phyloP scores from a whole-genome alignment of 2,113 vertebrate genomes.

The Corapipo altera region DNA sequence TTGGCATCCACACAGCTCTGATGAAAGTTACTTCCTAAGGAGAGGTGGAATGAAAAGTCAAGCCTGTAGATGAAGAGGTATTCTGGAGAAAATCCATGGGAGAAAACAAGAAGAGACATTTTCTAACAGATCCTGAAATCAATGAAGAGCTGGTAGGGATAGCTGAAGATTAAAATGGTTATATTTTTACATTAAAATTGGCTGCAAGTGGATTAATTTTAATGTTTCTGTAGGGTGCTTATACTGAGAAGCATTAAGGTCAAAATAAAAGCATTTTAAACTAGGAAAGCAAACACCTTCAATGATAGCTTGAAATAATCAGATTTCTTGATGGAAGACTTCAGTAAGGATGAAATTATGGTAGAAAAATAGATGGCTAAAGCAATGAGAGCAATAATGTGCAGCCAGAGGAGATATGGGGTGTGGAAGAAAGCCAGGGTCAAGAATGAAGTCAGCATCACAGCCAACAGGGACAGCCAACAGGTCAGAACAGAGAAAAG shows the following conservation, averaged over 20 bases:
- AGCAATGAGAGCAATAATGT: neutral
- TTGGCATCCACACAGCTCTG: neutral
- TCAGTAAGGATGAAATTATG: neutral
- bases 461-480: neutral
- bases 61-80: neutral
- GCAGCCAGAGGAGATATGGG: neutral
- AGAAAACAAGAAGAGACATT: neutral
- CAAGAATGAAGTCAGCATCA: neutral
- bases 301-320: neutral
- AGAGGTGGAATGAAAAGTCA: neutral
- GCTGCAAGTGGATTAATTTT: neutral
- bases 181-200: neutral
- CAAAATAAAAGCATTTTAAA: neutral
- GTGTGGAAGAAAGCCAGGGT: neutral
- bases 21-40: neutral
- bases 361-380: neutral
- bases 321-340: neutral
- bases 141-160: neutral
- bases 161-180: neutral
- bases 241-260: neutral
- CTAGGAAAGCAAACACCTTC: neutral
- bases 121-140: neutral
- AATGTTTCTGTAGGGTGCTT: neutral
- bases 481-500: neutral
- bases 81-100: neutral